Percentiles rank a stretch among this genome's conserved stretches.
Evolutionary conservation across 2,113 vertebrate genomes (phyloP).

Genomic region (Benitochromis conjunctus): DNA sequence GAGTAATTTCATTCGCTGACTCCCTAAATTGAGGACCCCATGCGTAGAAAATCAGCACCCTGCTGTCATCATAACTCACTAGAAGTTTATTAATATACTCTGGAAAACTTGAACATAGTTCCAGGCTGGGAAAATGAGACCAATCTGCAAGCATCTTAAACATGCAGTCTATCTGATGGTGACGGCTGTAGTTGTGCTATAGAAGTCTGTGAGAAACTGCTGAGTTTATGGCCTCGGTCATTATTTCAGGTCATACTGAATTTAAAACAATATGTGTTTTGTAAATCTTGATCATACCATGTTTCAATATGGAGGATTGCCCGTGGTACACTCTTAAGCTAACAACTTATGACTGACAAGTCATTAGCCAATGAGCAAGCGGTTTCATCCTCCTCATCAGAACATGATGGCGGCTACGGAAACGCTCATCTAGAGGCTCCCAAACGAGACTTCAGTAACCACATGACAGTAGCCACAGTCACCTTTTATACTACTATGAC

Average conservation of each 20-base stretch:
- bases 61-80: neutral
- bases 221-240: neutral
- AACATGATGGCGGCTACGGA: neutral
- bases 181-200: neutral
- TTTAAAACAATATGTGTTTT: too few relatives aligned
- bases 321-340: too few relatives aligned
- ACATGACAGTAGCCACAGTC: neutral
- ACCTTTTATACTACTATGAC: neutral
- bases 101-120: neutral
- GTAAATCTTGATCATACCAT: too few relatives aligned
- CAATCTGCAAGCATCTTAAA: neutral
- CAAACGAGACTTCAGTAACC: neutral
- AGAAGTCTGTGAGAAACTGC: neutral
- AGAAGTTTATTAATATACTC: neutral
- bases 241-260: too few relatives aligned
- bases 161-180: neutral
- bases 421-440: neutral
- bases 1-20: neutral
- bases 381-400: neutral
- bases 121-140: neutral
- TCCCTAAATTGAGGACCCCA: neutral
- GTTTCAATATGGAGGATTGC: too few relatives aligned
- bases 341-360: too few relatives aligned
- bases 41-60: neutral
- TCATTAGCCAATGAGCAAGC: neutral